phyloP scores from a whole-genome alignment of 1,140 invertebrate species.

The Potamilus streckersoni region DNA sequence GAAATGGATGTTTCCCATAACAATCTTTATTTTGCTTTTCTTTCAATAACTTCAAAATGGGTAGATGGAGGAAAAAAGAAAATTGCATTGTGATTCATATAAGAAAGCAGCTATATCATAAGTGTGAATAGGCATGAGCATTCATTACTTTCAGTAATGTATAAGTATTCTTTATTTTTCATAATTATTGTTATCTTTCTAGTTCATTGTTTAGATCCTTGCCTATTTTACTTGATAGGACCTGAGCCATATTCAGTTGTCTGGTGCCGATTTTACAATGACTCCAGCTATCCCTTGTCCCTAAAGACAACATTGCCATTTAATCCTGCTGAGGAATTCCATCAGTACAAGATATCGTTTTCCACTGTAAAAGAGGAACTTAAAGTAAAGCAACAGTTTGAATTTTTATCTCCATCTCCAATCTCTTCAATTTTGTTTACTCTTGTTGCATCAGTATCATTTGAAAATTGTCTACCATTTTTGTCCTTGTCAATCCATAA shows the following conservation, averaged over 20 bases:
- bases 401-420: not conserved
- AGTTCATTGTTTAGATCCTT: not conserved
- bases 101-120: not conserved
- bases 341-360: constrained; percentile 25
- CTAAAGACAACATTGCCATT: constrained; percentile 10
- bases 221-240: constrained; percentile 7
- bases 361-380: constrained; percentile 15
- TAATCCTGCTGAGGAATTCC: constrained; percentile 20
- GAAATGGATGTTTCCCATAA: no score
- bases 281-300: constrained; percentile 9
- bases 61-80: no score
- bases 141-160: not conserved
- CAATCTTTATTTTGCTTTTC: no score
- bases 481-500: not conserved
- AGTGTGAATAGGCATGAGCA: not conserved
- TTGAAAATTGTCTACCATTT: not conserved
- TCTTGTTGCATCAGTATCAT: not conserved
- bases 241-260: constrained; percentile 15
- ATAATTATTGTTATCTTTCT: not conserved
- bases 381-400: constrained; percentile 5
- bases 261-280: constrained; percentile 27
- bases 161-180: not conserved
- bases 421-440: not conserved
- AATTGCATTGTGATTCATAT: no score
- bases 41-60: no score